Conservation (phyloP, 2,888 invertebrate species). For the Erebia aethiops region DNA sequence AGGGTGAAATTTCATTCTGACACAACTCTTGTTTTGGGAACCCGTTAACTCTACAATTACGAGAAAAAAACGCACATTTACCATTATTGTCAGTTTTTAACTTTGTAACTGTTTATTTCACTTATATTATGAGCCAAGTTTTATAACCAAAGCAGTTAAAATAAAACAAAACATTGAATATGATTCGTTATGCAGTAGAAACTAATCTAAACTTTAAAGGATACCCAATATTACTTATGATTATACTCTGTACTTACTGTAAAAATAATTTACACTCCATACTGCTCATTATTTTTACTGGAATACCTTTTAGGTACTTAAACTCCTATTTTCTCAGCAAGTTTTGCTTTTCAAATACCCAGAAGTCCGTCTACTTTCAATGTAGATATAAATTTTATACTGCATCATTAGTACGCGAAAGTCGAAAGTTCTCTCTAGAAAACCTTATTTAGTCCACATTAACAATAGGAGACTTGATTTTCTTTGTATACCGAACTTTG, state of each 20-base stretch:
- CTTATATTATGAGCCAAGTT: not conserved
- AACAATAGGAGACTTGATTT: not conserved
- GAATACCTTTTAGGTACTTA: no score
- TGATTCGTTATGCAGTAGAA: not conserved
- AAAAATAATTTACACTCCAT: no score
- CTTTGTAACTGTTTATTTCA: constrained; percentile 61
- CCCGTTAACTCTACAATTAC: constrained; percentile 65
- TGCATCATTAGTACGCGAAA: no score
- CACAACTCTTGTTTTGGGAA: constrained; percentile 66
- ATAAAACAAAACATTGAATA: not conserved
- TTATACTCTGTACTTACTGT: no score
- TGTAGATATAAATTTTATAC: no score
- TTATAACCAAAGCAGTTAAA: constrained; percentile 4
- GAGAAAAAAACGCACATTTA: constrained; percentile 53
- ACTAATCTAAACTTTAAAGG: no score
- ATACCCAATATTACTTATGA: no score
- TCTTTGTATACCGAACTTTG: constrained; percentile 11
- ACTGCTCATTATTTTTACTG: no score
- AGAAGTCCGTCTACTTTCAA: no score
- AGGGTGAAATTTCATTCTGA: constrained; percentile 67
- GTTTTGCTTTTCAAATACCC: no score
- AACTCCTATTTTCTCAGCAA: no score
- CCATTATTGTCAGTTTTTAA: constrained; percentile 54
- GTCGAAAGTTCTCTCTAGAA: not conserved
- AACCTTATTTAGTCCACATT: not conserved